Conservation (phyloP, 64 coral and sea anemone species). For the Anthopleura sola region DNA sequence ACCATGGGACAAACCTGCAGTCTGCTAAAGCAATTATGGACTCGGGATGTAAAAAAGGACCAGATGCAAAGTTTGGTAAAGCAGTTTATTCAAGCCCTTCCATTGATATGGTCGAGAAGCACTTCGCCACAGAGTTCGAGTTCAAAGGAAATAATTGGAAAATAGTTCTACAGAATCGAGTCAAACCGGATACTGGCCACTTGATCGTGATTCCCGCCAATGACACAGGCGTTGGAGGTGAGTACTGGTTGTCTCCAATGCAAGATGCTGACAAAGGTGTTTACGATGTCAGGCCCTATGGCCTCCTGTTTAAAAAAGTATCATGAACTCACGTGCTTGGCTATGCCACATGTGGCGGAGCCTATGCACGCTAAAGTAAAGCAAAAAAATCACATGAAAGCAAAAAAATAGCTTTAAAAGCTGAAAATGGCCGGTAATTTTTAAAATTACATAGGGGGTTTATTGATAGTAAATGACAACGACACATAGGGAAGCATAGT, state of each 20-base stretch:
- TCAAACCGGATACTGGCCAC: conserved; percentile 29
- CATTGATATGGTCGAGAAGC: conserved; percentile 45
- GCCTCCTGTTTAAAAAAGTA: conserved; percentile 37
- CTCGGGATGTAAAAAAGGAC: conserved; percentile 10
- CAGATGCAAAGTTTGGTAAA: background rate
- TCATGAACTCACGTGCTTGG: background rate
- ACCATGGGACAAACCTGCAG: conserved; percentile 46
- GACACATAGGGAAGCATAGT: too few species aligned
- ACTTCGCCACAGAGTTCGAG: conserved; percentile 36
- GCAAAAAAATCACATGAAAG: too few species aligned
- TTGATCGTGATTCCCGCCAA: conserved; percentile 35
- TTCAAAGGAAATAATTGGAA: conserved; percentile 36
- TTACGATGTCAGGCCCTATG: conserved; percentile 51
- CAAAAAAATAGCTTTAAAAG: too few species aligned
- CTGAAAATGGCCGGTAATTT: too few species aligned
- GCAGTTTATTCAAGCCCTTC: conserved; percentile 54
- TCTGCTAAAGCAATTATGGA: conserved; percentile 22
- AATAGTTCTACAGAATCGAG: conserved; percentile 53
- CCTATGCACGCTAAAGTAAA: too few species aligned
- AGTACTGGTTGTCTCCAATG: conserved; percentile 55
- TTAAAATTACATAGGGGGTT: too few species aligned
- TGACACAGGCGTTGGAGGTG: conserved; percentile 26
- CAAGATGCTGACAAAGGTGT: conserved; percentile 26
- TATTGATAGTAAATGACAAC: too few species aligned
- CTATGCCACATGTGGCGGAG: too few species aligned